Evolutionary conservation across 1,140 invertebrate genomes (phyloP), one percentile per base, ranked within the genome.

Genomic region (Cherax destructor): DNA sequence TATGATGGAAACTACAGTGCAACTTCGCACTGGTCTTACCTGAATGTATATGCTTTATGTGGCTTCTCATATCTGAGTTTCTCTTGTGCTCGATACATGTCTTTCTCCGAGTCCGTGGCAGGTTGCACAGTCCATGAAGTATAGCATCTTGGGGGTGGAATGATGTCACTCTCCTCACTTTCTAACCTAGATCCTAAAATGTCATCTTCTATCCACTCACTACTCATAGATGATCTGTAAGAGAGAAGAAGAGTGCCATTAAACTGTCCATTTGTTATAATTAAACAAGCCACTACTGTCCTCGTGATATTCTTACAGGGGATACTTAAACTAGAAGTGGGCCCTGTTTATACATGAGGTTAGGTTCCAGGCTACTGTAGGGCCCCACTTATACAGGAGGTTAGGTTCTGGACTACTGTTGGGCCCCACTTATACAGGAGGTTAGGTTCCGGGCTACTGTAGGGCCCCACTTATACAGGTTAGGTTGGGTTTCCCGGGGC

Each of bases 31-130:
- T 30, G 49, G 18, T 13, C 83, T 65, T 41, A 92, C 92, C 92
- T 95, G 94, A 97, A 98, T 0, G 97, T 98, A 93, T 97, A 99
- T 0, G 97, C 97, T 94, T 97, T 96, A 93, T 98, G 97, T 5
- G 98, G 98, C 92, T 97, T 96, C 80, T 97, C 96, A 94, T 98
- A 98, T 41, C 97, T 95, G 93, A 96, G 94, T 50, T 95, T 94
- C 94, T 97, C 97, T 95, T 97, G 97, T 90, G 96, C 95, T 78
- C 97, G 95, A 93, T 98, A 99, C 79, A 96, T 95, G 65, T 96
- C 95, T 65, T 97, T 96, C 95, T 99, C 98, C 47, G 97, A 96
- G 1, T 95, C 94, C 5, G 96, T 97, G 0, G 97, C 97, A 11
- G 97, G 96, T 56, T 97, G 95, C 0, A 99, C 97, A 50, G 97